Percentiles rank a stretch among this genome's conserved stretches.
Evolutionary conservation across 2,888 invertebrate genomes (phyloP).

Genomic region (Hirtodrosophila histrioides): DNA sequence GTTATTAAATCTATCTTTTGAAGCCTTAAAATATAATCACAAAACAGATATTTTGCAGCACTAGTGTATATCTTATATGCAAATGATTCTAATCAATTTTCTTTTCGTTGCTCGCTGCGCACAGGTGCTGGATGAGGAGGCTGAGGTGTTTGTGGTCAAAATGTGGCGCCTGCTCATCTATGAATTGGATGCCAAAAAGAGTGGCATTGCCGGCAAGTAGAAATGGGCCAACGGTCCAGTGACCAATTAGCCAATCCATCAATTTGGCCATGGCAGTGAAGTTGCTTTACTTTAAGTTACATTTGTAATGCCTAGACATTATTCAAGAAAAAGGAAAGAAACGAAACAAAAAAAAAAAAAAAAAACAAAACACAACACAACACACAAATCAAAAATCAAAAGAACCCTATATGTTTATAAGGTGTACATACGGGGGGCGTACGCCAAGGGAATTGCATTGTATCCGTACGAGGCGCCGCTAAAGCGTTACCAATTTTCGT

Average conservation of each 20-base stretch:
- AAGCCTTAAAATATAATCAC: no score
- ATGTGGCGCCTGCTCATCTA: constrained; percentile 99
- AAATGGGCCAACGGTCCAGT: constrained; percentile 4
- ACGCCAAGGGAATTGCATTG: constrained; percentile 28
- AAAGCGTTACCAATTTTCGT: constrained; percentile 23
- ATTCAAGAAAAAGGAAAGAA: constrained; percentile 16
- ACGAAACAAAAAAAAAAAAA: constrained; percentile 6
- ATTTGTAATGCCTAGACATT: constrained; percentile 50
- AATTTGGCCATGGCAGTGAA: constrained; percentile 13
- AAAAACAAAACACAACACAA: constrained; percentile 15
- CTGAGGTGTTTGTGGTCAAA: constrained; percentile 99
- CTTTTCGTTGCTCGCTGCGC: not conserved
- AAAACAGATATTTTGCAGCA: no score
- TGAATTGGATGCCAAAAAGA: constrained; percentile 99
- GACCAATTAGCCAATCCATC: constrained; percentile 24
- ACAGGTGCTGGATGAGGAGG: constrained; percentile 99
- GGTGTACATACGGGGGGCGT: constrained; percentile 41
- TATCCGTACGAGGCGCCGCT: not conserved
- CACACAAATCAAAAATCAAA: constrained; percentile 19
- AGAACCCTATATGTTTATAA: not conserved
- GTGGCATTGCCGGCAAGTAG: constrained; percentile 88
- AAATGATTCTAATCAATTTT: no score
- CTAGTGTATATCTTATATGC: no score
- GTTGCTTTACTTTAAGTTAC: constrained; percentile 59
- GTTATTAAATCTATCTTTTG: no score